Base-by-base conservation (phyloP, 2,888 invertebrate genomes). In the Metellina segmentata region DNA sequence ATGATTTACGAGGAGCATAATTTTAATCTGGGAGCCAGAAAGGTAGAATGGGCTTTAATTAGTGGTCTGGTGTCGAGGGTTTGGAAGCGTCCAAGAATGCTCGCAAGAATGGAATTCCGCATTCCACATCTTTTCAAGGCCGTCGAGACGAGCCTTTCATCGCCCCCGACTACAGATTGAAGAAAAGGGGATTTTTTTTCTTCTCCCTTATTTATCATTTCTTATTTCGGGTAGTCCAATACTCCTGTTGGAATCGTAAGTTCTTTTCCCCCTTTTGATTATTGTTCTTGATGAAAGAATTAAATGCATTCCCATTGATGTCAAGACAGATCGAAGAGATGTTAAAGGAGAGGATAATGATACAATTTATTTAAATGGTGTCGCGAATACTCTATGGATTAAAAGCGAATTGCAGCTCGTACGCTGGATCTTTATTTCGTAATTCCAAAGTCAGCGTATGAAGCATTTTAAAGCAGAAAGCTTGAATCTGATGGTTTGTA, bases 1-100 rank as follows among this genome's bases (percentile, higher is more conserved):
- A 89, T 90, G 90, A 90, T 90, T 90, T 85, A 90, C 90, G 90
- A 85, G 74, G 81, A 48, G 72, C 85, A 85, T 90, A 78, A 85
- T 81, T 90, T 90, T 90, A 90, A 90, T 90, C 89, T 90, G 72
- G 85, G 77, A 89, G 77, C 69, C 82, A 72, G 61, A 69, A 78
- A 83, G 83, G 85, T 90, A 90, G 90, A 90, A 89, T 77, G 82
- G 75, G 53, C 85, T 85, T 90, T 90, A 90, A 85, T 90, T 79
- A 90, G 90, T 85, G 90, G 85, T 85, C 85, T 83, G 72, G 85
- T 85, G 78, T 85, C 77, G 86, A 77, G 75, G 74, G 34, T 53
- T 34, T 61, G 48, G 70, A 53, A 85, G 78, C 78, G 71, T 70
- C 51, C 49, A 20, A 85, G 85, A 90, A 85, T 90, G 51, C 49